Evolutionary conservation across 1,140 invertebrate genomes (phyloP).

Genomic region (Leptopilina clavipes): DNA sequence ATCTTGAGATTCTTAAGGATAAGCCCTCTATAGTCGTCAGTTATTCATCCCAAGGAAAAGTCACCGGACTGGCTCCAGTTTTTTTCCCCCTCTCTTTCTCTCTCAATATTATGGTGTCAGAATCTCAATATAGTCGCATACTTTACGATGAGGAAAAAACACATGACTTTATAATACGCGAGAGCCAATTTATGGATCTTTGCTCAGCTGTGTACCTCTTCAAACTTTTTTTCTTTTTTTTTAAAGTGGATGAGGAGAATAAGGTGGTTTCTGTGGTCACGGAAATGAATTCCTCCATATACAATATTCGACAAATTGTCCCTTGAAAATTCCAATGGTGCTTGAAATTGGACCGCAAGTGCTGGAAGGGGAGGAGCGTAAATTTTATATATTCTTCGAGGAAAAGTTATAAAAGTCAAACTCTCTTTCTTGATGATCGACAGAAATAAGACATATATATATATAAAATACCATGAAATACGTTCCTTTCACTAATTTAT

Average conservation of each 20-base stretch:
- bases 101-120: neutral
- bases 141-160: neutral
- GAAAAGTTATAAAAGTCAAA: conserved; percentile 7
- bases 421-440: neutral
- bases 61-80: neutral
- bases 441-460: neutral
- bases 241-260: no score
- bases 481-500: neutral
- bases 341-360: conserved; percentile 2
- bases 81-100: no score
- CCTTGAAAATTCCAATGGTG: neutral
- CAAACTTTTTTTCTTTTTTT: neutral
- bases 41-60: neutral
- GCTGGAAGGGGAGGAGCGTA: neutral
- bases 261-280: no score
- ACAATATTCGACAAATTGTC: neutral
- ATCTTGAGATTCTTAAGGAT: conserved; percentile 18
- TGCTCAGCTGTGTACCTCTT: no score
- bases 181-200: no score
- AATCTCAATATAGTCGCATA: neutral
- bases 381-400: neutral
- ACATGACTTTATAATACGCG: no score
- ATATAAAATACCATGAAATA: conserved; percentile 8
- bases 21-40: neutral
- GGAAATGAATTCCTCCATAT: neutral